Evolutionary conservation across 2,888 invertebrate genomes (phyloP).

Genomic region (Cephus nigrinus): DNA sequence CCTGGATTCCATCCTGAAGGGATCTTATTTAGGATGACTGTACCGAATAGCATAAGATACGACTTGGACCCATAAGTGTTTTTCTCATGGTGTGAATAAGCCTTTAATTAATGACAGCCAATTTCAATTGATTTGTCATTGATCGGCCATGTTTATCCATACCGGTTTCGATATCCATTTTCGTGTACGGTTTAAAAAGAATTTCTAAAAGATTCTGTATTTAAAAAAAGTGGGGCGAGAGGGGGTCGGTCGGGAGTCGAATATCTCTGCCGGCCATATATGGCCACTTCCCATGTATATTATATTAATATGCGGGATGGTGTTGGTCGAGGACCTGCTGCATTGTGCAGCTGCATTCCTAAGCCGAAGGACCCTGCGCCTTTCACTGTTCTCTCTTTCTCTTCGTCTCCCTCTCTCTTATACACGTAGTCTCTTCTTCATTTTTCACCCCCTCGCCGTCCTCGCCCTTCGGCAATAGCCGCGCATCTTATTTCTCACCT

Average conservation of each 20-base stretch:
- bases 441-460: slow-evolving; percentile 8
- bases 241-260: background rate
- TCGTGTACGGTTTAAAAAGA: background rate
- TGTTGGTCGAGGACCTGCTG: slow-evolving; percentile 35
- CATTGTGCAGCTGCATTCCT: slow-evolving; percentile 46
- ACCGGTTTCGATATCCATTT: background rate
- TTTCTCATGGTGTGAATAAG: background rate
- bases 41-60: background rate
- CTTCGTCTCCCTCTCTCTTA: slow-evolving; percentile 14
- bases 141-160: background rate
- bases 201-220: background rate
- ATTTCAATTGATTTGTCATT: background rate
- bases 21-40: background rate
- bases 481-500: background rate
- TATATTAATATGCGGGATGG: slow-evolving; percentile 34
- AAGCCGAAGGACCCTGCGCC: slow-evolving; percentile 28
- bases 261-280: slow-evolving; percentile 25
- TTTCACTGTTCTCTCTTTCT: slow-evolving; percentile 7
- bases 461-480: background rate
- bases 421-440: background rate
- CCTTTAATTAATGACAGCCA: background rate
- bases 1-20: background rate
- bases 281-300: slow-evolving; percentile 29
- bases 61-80: background rate
- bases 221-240: background rate